phyloP scores from a whole-genome alignment of 1,140 invertebrate genomes.

The Globodera rostochiensis region DNA sequence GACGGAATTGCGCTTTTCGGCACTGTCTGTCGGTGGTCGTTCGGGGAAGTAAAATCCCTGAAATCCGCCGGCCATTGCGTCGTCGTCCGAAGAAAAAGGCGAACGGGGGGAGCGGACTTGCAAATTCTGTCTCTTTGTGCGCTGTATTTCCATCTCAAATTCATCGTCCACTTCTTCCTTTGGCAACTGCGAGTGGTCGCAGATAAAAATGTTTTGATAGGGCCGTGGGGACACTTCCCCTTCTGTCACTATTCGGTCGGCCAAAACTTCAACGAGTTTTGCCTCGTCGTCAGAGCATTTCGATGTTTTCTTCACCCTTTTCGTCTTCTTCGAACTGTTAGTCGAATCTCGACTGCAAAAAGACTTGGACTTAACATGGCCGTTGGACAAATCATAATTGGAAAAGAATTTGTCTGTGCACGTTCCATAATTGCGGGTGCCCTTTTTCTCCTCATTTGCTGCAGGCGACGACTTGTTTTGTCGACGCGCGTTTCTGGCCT shows the following conservation, averaged over 20 bases:
- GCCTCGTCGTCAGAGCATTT: slow-evolving; percentile 29
- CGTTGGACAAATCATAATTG: slow-evolving; percentile 46
- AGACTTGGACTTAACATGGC: slow-evolving; percentile 45
- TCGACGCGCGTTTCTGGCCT: slow-evolving; percentile 4
- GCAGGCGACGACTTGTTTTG: slow-evolving; percentile 24
- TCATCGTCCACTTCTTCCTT: slow-evolving; percentile 43
- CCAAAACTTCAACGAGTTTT: background rate
- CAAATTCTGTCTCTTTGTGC: slow-evolving; percentile 27
- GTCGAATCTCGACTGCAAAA: slow-evolving; percentile 28
- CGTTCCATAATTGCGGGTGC: slow-evolving; percentile 50
- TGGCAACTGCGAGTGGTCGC: slow-evolving; percentile 58
- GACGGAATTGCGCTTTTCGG: slow-evolving; percentile 22
- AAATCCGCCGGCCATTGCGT: slow-evolving; percentile 13
- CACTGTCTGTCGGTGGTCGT: slow-evolving; percentile 24
- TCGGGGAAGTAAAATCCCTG: slow-evolving; percentile 24
- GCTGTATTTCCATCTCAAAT: slow-evolving; percentile 17
- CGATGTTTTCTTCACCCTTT: slow-evolving; percentile 37
- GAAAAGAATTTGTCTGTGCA: slow-evolving; percentile 55
- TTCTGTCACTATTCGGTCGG: background rate
- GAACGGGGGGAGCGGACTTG: slow-evolving; percentile 18
- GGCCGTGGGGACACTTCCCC: slow-evolving; percentile 17
- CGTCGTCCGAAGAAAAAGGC: slow-evolving; percentile 24
- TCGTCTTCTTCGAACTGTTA: slow-evolving; percentile 18
- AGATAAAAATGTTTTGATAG: slow-evolving; percentile 55
- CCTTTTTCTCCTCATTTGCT: slow-evolving; percentile 34